Percentiles rank a stretch among this genome's conserved stretches.
These are phyloP conservation scores for Ploceus nigricollis DNA, from an alignment of 2,113 vertebrate species.

Conservation along the genomic window DNA sequence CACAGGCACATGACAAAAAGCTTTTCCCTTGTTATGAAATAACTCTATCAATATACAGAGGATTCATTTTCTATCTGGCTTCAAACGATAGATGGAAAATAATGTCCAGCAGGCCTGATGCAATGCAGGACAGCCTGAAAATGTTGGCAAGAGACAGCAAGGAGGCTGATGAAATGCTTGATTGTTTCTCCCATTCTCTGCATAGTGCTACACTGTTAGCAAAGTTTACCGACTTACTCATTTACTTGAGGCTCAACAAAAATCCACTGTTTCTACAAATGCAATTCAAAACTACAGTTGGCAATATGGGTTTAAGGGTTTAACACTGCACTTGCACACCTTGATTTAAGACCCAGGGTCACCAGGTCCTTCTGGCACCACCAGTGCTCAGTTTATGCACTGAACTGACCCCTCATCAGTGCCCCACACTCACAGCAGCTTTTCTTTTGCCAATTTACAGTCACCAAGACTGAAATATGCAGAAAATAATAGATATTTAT, in stretches of 20 bases:
- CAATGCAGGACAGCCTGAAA: background rate
- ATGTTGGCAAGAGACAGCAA: conserved; percentile 2
- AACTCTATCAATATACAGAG: background rate
- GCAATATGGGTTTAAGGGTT: background rate
- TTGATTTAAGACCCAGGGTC: rapidly evolving
- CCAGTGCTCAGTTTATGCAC: rapidly evolving
- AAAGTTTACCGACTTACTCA: background rate
- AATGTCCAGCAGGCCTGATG: conserved; percentile 1
- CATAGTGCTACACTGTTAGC: conserved; percentile 12
- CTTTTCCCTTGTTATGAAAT: background rate
- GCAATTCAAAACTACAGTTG: background rate
- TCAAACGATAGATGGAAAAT: background rate
- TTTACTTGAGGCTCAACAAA: background rate
- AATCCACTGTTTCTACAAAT: background rate
- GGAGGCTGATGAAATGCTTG: conserved; percentile 3
- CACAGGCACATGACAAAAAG: background rate
- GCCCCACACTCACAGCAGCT: background rate
- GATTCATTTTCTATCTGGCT: conserved; percentile 2
- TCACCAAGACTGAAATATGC: background rate
- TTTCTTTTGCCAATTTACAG: background rate
- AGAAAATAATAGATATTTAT: background rate
- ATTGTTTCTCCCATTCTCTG: conserved; percentile 16
- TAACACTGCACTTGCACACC: background rate
- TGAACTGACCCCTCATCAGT: background rate
- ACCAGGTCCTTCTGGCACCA: background rate